Percentiles rank a stretch among this genome's conserved stretches.
Conservation (phyloP, 2,888 invertebrate species). For the Tachina grossa region DNA sequence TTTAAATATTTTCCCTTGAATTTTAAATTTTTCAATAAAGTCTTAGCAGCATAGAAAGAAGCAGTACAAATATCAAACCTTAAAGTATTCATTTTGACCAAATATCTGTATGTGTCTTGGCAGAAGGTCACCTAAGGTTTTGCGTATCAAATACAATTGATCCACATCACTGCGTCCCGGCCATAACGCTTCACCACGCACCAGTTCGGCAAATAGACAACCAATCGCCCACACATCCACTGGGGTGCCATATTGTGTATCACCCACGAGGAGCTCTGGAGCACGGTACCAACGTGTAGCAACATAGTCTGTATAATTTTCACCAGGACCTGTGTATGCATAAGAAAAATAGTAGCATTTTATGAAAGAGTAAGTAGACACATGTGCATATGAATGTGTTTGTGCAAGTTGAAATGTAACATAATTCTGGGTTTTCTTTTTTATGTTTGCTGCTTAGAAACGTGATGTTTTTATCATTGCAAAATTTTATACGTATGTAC, state of each 20-base stretch:
- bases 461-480: constrained; percentile 51
- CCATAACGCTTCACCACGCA: constrained; percentile 96
- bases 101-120: constrained; percentile 98
- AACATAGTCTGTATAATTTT: constrained; percentile 99
- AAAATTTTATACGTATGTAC: background rate
- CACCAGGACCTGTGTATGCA: constrained; percentile 91
- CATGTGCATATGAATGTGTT: background rate
- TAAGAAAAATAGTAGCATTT: constrained; percentile 2
- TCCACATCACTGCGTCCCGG: constrained; percentile 99
- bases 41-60: no score
- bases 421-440: constrained; percentile 22
- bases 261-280: constrained; percentile 98
- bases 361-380: background rate
- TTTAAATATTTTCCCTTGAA: background rate
- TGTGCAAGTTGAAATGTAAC: constrained; percentile 3
- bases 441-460: constrained; percentile 15
- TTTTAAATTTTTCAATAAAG: background rate
- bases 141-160: constrained; percentile 97
- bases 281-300: constrained; percentile 99
- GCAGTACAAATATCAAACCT: constrained; percentile 80
- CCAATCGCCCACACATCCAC: constrained; percentile 99
- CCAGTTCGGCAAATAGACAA: constrained; percentile 93
- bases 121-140: constrained; percentile 96
- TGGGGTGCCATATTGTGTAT: constrained; percentile 94
- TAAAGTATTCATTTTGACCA: constrained; percentile 95